Base-by-base conservation (phyloP, 2,113 vertebrate genomes). In the Cranoglanis bouderius region DNA sequence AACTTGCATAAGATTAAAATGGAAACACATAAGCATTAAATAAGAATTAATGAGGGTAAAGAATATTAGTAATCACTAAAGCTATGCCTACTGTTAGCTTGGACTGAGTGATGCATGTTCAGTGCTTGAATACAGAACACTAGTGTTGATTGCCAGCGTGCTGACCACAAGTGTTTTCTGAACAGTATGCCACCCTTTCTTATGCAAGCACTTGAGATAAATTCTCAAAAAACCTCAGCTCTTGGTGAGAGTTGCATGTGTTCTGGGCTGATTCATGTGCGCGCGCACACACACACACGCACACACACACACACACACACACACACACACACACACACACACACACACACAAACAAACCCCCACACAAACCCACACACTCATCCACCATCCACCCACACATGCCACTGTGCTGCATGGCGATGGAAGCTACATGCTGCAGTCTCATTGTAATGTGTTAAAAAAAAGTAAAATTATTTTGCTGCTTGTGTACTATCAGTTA, bases 201-300 rank as follows among this genome's bases (percentile, higher is more conserved):
- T 87, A 89, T 91, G 88, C 88, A 85, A 91, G 85, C 51, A 80
- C 70, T 87, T 80, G 29, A 84, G 81, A 55, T 38, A 59, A 88
- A 87, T 83, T 78, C 61, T 80, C 59, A 75, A 89, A 90, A 53
- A 77, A 67, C 18, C 85, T 83, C 46, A 38, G 32, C 77, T 72
- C 35, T 53, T 38, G 53, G 78, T 87, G 61, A 65, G 55, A 72
- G 46, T 24, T 46, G 72, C 77, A 88, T 77, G 32, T 63, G 55
- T 82, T 80, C 32, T 81, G 14, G 61, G 70, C 10, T n/a, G 85
- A 85, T 88, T 78, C 53, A 88, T 59, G 61, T 7, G 38, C 21
- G 38, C 59, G 35, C 59, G 85, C 81, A 72, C 82, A 88, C 29
- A 70, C 46, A 74, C 82, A 19, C 67, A 38, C 6, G 2, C 32